Evolutionary conservation across 2,888 invertebrate species (phyloP).

Genomic region (Drosophila macrothrix): DNA sequence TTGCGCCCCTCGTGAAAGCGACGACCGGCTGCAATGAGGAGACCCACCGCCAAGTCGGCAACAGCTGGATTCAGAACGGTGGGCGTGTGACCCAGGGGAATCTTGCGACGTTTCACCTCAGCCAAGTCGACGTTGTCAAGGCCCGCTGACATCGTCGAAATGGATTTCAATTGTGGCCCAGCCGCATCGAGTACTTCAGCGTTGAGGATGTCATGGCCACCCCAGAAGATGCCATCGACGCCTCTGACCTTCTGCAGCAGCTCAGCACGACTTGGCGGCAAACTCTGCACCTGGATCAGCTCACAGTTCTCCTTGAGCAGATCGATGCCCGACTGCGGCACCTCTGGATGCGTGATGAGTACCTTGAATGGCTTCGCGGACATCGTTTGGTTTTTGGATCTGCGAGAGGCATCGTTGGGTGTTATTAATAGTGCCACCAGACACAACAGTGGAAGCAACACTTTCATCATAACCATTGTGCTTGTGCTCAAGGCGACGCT

Average conservation of each 20-base stretch:
- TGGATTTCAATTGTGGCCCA: slow-evolving; percentile 89
- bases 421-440: slow-evolving; percentile 31
- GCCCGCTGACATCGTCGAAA: slow-evolving; percentile 95
- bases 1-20: slow-evolving; percentile 91
- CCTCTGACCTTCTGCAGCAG: slow-evolving; percentile 82
- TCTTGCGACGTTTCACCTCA: slow-evolving; percentile 89
- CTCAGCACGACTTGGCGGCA: slow-evolving; percentile 79
- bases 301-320: slow-evolving; percentile 87
- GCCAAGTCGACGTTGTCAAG: slow-evolving; percentile 92
- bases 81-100: slow-evolving; percentile 93
- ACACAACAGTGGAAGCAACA: slow-evolving; percentile 19
- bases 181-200: slow-evolving; percentile 82
- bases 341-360: slow-evolving; percentile 89
- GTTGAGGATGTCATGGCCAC: slow-evolving; percentile 75
- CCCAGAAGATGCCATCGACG: slow-evolving; percentile 84
- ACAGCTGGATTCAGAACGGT: slow-evolving; percentile 90
- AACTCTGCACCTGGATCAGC: slow-evolving; percentile 73
- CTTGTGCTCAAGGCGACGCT: slow-evolving; percentile 33
- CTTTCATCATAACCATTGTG: slow-evolving; percentile 28
- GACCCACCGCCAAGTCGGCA: slow-evolving; percentile 92
- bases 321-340: slow-evolving; percentile 88
- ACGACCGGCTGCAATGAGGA: slow-evolving; percentile 91
- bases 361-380: slow-evolving; percentile 86
- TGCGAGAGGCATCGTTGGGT: slow-evolving; percentile 51
- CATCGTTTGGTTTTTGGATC: slow-evolving; percentile 63